Base-by-base conservation (phyloP, 2,113 vertebrate genomes). In the Oryzias woworae region DNA sequence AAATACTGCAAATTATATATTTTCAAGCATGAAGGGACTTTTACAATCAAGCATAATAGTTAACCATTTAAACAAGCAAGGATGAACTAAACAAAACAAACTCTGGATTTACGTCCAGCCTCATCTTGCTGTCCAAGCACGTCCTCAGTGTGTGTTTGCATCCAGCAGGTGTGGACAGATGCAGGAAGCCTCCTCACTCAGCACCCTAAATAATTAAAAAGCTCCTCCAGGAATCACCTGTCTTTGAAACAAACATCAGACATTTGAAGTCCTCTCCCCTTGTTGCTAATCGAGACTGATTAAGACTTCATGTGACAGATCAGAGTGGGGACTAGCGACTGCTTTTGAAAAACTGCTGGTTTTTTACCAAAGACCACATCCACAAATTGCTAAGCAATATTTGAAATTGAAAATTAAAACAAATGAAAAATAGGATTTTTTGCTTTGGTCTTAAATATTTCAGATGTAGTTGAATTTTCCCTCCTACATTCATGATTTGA, bases 121-220 rank as follows among this genome's bases (percentile, higher is more conserved):
- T 51, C 60, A 51, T 48, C 53, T 69, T 54, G 53, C 66, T 81
- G 80, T 76, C 86, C 73, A 78, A 82, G 75, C 81, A 80, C 77
- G 54, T 7, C 66, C 58, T 71, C 50, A 1, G 53, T 43, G 41
- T 58, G 23, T 48, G 68, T 59, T 69, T 8, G 61, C 71, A 49
- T 75, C 57, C n/a, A 58, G 69, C 77, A 47, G 69, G 67, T 53
- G 24, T 36, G 66, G 80, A 80, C 82, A 73, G 83, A 75, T 83
- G 82, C 72, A 74, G 66, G 66, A 63, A 7, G 71, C 55, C 65
- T 75, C 58, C 64, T 78, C 59, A 74, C 71, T 75, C 69, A 36
- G 60, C 80, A 14, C 63, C 66, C 63, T 64, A 77, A 79, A 84
- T 85, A 78, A 84, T 66, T 36, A 86, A 87, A 84, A 62, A 77